Base-by-base conservation (phyloP, 2,113 vertebrate genomes). In the Lepus americanus region DNA sequence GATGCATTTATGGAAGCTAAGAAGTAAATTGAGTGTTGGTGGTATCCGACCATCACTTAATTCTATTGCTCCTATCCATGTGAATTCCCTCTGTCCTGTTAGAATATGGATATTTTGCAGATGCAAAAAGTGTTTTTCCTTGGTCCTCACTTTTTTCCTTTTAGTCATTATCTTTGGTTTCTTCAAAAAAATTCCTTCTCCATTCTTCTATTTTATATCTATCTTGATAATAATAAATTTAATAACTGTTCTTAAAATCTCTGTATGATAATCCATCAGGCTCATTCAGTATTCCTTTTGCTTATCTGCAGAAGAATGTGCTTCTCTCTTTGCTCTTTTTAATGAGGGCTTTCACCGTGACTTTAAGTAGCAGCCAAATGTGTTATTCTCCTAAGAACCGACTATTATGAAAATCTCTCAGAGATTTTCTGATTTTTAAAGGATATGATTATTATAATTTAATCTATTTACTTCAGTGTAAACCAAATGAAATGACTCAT, bases 401-500 rank as follows among this genome's bases (percentile, higher is more conserved):
- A 23, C 55, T 78, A n/a, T 88, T 94, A 66, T 73, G 94, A 80
- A 96, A 94, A 92, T 92, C 36, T 88, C 73, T 94, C n/a, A 85
- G 92, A 70, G 14, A 7, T 83, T 87, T 89, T 92, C 80, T 93
- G 87, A 95, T 90, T 94, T 94, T 96, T 86, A 94, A 88, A 88
- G 85, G 31, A 63, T 92, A 36, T 27, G 36, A 94, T 94, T 85
- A 92, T 94, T 96, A 87, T 82, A 89, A 73, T 89, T 97, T 74
- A 88, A 55, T 93, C 81, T 92, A 33, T 95, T 97, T 96, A 79
- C 83, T 89, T 96, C 61, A 36, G 64, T 69, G 27, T 90, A 91
- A 90, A 94, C 64, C 81, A 83, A 83, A 90, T 96, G 90, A 97
- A 96, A 89, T 96, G 59, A 95, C 76, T 92, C 82, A 86, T 80